Percentiles rank a stretch among this genome's conserved stretches.
These are phyloP conservation scores for Battus philenor DNA, from an alignment of 1,140 invertebrate genomes.

Conservation along the genomic window DNA sequence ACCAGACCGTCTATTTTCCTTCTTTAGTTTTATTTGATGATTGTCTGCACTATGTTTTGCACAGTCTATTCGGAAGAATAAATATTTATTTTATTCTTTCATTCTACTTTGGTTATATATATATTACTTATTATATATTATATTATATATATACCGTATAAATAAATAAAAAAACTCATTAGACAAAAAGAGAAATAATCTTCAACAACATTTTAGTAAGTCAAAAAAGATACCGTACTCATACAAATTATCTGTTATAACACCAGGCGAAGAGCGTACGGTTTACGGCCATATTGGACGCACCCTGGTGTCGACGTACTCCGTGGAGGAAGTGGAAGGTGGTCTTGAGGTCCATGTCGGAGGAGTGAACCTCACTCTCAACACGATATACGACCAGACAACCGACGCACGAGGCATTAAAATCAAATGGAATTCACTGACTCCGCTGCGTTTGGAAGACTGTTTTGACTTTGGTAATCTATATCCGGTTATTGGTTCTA, in stretches of 20 bases:
- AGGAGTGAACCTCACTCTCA: conserved; percentile 37
- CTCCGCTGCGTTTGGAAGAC: conserved; percentile 48
- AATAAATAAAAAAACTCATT: no score
- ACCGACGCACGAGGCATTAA: conserved; percentile 49
- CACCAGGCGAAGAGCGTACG: conserved; percentile 37
- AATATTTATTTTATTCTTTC: no score
- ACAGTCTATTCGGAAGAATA: no score
- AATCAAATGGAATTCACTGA: conserved; percentile 48
- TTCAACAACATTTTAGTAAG: no score
- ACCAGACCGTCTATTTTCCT: no score
- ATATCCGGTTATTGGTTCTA: no score
- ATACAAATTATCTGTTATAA: not conserved
- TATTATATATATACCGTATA: no score
- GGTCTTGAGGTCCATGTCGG: conserved; percentile 41
- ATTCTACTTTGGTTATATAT: not conserved
- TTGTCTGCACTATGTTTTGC: not conserved
- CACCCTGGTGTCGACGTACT: conserved; percentile 37
- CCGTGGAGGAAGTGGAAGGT: conserved; percentile 36
- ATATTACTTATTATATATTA: no score
- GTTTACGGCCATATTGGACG: conserved; percentile 49
- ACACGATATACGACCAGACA: conserved; percentile 35
- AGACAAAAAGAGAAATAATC: no score
- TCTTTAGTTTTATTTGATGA: no score
- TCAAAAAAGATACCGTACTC: no score
- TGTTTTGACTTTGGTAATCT: conserved; percentile 60